Conservation (phyloP, 2,113 vertebrate species). For the Sporophila hypoxantha region DNA sequence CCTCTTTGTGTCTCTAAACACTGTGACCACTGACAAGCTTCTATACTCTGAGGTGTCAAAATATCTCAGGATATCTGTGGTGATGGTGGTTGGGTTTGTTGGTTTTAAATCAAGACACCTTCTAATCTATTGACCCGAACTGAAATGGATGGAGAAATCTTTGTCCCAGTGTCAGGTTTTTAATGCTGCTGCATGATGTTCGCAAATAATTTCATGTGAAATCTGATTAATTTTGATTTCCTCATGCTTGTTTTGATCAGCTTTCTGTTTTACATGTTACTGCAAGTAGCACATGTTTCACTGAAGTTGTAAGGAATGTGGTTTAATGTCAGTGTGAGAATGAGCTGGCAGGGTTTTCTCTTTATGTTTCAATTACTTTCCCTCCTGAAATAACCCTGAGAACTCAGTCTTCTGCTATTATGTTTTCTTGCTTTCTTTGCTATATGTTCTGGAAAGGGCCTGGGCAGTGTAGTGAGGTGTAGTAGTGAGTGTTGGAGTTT, state of each 20-base stretch:
- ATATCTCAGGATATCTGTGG: conserved; percentile 12
- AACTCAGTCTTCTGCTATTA: neutral
- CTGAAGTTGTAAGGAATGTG: conserved; percentile 24
- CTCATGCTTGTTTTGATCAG: neutral
- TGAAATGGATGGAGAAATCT: neutral
- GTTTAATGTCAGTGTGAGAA: conserved; percentile 40
- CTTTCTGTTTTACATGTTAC: conserved; percentile 14
- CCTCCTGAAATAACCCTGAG: conserved; percentile 43
- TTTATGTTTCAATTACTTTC: conserved; percentile 29
- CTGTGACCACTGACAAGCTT: conserved; percentile 33
- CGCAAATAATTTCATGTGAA: neutral
- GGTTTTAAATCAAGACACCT: neutral
- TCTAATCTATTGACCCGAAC: neutral
- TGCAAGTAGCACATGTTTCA: neutral
- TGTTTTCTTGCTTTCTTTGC: neutral
- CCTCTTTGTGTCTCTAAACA: conserved; percentile 40
- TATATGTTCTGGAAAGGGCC: neutral
- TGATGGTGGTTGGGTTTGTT: neutral
- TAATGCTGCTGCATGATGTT: neutral
- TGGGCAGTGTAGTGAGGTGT: neutral
- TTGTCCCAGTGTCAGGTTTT: neutral
- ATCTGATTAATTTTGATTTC: conserved; percentile 1
- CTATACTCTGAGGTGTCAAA: conserved; percentile 10
- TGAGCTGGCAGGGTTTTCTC: conserved; percentile 31
- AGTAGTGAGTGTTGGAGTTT: neutral